phyloP scores from a whole-genome alignment of 2,797 vertebrate genomes.

The Anguilla anguilla region DNA sequence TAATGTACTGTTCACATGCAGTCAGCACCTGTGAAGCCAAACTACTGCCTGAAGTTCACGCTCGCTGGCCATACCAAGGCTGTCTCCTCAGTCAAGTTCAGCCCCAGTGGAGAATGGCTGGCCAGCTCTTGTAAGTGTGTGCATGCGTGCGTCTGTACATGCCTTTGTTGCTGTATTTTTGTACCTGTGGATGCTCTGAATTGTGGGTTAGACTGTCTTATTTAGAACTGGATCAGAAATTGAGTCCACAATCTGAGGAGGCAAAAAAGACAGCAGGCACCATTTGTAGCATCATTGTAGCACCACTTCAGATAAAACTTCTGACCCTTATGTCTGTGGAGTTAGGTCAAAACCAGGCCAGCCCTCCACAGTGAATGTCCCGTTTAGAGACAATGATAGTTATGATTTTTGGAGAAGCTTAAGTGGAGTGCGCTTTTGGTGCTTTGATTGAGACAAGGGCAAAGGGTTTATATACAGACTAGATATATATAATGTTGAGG shows the following conservation, averaged over 20 bases:
- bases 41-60: conserved; percentile 96
- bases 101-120: conserved; percentile 97
- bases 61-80: conserved; percentile 97
- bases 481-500: not conserved
- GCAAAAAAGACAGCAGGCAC: not conserved
- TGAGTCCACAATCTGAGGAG: not conserved
- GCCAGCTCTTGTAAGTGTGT: conserved; percentile 91
- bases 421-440: not conserved
- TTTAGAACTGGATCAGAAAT: not conserved
- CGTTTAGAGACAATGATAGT: not conserved
- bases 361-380: not conserved
- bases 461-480: not conserved
- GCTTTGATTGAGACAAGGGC: not conserved
- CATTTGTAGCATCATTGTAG: not conserved
- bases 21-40: conserved; percentile 94
- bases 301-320: not conserved
- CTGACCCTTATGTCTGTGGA: not conserved
- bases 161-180: not conserved
- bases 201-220: not conserved
- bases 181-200: not conserved
- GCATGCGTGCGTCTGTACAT: not conserved
- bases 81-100: conserved; percentile 97
- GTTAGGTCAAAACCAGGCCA: not conserved
- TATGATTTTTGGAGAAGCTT: not conserved
- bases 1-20: conserved; percentile 50